phyloP scores from a whole-genome alignment of 2,113 vertebrate genomes.

The Hippocampus abdominalis region DNA sequence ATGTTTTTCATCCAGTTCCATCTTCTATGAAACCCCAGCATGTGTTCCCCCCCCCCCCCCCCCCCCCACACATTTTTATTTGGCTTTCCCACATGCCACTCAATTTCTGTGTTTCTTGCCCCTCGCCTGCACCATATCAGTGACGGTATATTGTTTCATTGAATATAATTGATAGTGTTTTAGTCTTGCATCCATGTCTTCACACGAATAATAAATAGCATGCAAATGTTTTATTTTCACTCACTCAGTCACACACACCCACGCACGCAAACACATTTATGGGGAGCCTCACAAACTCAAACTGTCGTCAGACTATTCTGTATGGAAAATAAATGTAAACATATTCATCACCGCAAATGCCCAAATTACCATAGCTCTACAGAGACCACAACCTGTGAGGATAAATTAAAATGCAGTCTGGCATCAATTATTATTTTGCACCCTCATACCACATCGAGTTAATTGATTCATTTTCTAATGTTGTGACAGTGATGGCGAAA shows the following conservation, averaged over 20 bases:
- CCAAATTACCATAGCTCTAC: slow-evolving; percentile 3
- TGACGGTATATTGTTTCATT: slow-evolving; percentile 21
- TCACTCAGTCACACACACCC: no score
- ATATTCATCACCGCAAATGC: slow-evolving; percentile 5
- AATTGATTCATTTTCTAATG: neutral
- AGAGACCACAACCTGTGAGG: neutral
- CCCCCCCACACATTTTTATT: slow-evolving; percentile 15
- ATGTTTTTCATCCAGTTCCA: slow-evolving; percentile 50
- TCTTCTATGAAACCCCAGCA: slow-evolving; percentile 61
- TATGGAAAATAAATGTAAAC: slow-evolving; percentile 5
- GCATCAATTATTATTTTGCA: neutral
- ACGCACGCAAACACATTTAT: neutral
- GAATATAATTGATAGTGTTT: neutral
- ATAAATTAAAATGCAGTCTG: neutral
- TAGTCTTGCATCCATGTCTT: slow-evolving; percentile 34
- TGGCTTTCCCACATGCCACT: slow-evolving; percentile 32
- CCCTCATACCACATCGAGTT: neutral
- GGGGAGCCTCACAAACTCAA: neutral
- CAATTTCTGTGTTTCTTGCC: slow-evolving; percentile 37
- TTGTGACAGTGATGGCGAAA: neutral
- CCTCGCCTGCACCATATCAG: slow-evolving; percentile 29
- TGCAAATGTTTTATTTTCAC: slow-evolving; percentile 41
- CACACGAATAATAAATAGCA: slow-evolving; percentile 17
- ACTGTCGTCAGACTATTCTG: neutral
- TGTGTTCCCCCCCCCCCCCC: slow-evolving; percentile 21